Evolutionary conservation across 2,888 invertebrate genomes (phyloP).

Genomic region (Fissipunctia ypsillon): DNA sequence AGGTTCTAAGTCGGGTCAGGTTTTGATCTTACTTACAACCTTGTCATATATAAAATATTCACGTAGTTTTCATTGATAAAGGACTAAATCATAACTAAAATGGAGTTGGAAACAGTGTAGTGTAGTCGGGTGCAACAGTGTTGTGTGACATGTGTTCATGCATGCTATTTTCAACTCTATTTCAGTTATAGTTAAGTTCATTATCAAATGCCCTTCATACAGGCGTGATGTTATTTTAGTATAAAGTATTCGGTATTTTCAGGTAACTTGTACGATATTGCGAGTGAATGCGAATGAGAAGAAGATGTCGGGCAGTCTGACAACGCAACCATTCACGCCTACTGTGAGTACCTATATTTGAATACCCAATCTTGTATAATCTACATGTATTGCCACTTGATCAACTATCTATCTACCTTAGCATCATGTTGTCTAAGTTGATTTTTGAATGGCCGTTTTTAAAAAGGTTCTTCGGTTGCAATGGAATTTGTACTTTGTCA

Average conservation of each 20-base stretch:
- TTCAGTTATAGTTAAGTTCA: neutral
- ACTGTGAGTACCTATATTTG: constrained; percentile 71
- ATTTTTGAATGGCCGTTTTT: constrained; percentile 1
- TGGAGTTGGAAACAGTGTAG: constrained; percentile 7
- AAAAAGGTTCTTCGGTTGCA: neutral
- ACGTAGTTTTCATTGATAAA: neutral
- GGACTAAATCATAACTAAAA: neutral
- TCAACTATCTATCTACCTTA: neutral
- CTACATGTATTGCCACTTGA: neutral
- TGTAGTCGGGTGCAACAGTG: neutral
- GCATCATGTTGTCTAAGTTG: neutral
- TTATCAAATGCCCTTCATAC: neutral
- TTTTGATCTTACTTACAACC: neutral
- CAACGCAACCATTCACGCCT: constrained; percentile 75
- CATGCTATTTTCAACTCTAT: constrained; percentile 1
- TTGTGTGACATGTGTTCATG: neutral
- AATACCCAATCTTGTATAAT: neutral
- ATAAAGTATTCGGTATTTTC: constrained; percentile 50
- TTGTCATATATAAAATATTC: neutral
- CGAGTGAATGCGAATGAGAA: constrained; percentile 77
- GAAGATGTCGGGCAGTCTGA: constrained; percentile 86
- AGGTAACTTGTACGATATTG: constrained; percentile 89
- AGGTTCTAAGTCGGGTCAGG: constrained; percentile 1
- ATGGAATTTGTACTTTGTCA: neutral
- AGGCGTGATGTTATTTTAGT: neutral